These are phyloP conservation scores for Callimorpha dominula DNA, from an alignment of 2,888 invertebrate genomes.

Conservation along the genomic window DNA sequence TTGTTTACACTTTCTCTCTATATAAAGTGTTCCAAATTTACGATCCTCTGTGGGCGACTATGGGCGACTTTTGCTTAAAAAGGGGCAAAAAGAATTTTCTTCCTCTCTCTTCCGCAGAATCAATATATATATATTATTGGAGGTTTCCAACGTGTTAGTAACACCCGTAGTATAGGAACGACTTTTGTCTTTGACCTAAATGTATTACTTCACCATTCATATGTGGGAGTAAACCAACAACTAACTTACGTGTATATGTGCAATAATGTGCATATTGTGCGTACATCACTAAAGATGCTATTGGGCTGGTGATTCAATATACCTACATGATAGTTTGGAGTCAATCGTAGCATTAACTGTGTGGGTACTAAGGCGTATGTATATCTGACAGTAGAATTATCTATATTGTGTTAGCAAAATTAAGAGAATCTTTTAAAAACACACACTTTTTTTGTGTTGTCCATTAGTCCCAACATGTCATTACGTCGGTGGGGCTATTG, in stretches of 20 bases:
- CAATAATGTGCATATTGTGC: neutral
- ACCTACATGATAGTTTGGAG: neutral
- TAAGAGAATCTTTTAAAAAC: too few relatives aligned
- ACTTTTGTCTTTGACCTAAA: conserved; percentile 12
- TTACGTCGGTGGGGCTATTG: too few relatives aligned
- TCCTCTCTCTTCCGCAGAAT: neutral
- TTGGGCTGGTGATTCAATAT: neutral
- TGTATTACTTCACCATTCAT: conserved; percentile 2
- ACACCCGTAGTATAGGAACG: neutral
- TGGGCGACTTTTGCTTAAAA: neutral
- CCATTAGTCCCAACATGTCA: too few relatives aligned
- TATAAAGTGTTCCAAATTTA: too few relatives aligned
- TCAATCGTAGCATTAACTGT: neutral
- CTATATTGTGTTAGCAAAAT: too few relatives aligned
- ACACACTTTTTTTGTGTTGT: too few relatives aligned
- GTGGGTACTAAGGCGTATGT: too few relatives aligned
- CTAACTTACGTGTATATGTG: neutral
- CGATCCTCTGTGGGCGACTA: too few relatives aligned
- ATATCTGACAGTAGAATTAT: neutral
- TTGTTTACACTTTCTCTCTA: too few relatives aligned
- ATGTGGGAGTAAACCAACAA: conserved; percentile 8
- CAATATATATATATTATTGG: neutral
- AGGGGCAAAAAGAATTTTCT: neutral
- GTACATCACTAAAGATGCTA: neutral
- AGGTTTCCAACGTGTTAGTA: neutral